Evolutionary conservation across 2,113 vertebrate genomes (phyloP).

Genomic region (Phoenicopterus ruber): DNA sequence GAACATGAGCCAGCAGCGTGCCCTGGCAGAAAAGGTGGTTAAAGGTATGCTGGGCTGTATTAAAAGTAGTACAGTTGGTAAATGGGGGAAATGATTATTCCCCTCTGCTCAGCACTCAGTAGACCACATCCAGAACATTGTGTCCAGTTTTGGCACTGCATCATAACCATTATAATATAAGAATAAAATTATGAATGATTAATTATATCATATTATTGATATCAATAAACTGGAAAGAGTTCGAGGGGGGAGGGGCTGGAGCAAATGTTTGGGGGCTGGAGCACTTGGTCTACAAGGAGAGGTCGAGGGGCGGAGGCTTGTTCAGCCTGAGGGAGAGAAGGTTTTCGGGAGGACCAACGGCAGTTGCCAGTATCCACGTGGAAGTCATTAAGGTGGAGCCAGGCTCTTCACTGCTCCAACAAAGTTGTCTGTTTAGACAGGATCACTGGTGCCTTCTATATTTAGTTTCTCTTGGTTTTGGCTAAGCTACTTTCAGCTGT

Average conservation of each 20-base stretch:
- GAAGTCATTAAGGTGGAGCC: background rate
- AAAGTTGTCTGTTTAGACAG: background rate
- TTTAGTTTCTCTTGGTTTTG: background rate
- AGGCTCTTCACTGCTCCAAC: background rate
- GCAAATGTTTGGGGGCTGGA: background rate
- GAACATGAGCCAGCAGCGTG: accelerated
- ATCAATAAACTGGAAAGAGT: background rate
- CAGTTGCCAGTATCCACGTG: background rate
- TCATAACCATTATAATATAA: background rate
- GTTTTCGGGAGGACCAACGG: accelerated
- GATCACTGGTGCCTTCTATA: background rate
- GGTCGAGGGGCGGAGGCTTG: background rate
- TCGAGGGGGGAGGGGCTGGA: background rate
- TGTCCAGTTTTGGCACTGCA: background rate
- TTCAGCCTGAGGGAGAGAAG: background rate
- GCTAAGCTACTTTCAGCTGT: background rate
- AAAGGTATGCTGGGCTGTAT: background rate
- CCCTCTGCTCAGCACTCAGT: background rate
- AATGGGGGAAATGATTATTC: background rate
- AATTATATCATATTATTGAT: background rate
- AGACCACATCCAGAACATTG: background rate
- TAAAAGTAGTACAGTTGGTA: background rate
- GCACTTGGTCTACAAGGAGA: background rate
- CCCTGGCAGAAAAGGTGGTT: background rate
- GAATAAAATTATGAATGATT: background rate